These are phyloP conservation scores for Arge pagana DNA, from an alignment of 2,888 invertebrate genomes.

Conservation along the genomic window DNA sequence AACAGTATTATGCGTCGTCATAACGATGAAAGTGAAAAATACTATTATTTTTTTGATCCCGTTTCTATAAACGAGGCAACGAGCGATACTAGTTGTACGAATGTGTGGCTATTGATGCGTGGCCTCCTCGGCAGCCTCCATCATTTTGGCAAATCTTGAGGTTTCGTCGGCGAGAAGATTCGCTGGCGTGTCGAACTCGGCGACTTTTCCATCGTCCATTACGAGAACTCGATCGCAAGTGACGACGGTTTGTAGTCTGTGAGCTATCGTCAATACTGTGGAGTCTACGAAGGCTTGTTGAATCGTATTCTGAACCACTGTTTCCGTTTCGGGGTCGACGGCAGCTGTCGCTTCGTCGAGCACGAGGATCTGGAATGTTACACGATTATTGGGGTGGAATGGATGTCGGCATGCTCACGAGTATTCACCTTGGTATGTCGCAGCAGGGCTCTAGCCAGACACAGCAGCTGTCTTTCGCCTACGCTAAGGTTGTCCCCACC, in stretches of 20 bases:
- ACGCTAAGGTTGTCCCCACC: conserved; percentile 50
- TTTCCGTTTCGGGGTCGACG: conserved; percentile 64
- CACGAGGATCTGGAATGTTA: conserved; percentile 59
- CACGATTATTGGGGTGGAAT: conserved; percentile 1
- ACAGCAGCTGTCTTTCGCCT: conserved; percentile 68
- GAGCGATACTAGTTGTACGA: too few relatives aligned
- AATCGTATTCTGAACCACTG: conserved; percentile 61
- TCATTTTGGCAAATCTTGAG: conserved; percentile 59
- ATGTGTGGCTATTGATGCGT: conserved; percentile 24
- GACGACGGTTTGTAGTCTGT: conserved; percentile 63
- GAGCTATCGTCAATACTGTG: conserved; percentile 67
- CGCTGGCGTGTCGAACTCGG: conserved; percentile 58
- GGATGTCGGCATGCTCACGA: neutral
- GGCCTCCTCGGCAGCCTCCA: conserved; percentile 47
- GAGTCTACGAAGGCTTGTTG: conserved; percentile 61
- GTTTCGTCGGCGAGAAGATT: conserved; percentile 54
- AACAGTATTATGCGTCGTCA: too few relatives aligned
- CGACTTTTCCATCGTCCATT: conserved; percentile 61
- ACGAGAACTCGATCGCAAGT: conserved; percentile 62
- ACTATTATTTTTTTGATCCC: too few relatives aligned
- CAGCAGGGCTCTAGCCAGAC: conserved; percentile 66
- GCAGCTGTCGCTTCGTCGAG: conserved; percentile 65
- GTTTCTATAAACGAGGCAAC: too few relatives aligned
- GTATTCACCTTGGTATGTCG: conserved; percentile 62
- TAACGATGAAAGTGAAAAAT: too few relatives aligned